Conservation (phyloP, 2,888 invertebrate genomes). For the Dexiosoma caninum region DNA sequence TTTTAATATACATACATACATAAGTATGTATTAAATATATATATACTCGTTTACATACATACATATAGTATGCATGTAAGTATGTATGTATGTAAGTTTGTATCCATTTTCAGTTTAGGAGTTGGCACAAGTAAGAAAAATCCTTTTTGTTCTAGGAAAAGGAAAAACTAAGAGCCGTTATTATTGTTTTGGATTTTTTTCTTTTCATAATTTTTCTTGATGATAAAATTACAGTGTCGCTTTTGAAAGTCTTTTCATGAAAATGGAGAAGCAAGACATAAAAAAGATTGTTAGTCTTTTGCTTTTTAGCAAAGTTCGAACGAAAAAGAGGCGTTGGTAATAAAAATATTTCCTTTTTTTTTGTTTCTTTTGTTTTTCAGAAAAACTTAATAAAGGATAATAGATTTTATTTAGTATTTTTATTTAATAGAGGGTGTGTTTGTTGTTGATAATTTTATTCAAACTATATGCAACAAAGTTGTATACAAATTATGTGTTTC, state of each 20-base stretch:
- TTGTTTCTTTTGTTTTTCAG: too few relatives aligned
- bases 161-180: constrained; percentile 8
- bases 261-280: background rate
- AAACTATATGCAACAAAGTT: background rate
- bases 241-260: background rate
- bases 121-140: background rate
- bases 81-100: too few relatives aligned
- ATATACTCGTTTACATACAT: too few relatives aligned
- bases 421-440: constrained; percentile 26
- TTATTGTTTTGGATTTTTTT: background rate
- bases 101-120: background rate
- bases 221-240: constrained; percentile 7
- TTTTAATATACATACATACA: too few relatives aligned
- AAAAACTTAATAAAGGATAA: background rate
- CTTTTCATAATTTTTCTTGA: background rate
- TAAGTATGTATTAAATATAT: too few relatives aligned
- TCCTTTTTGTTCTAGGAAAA: background rate
- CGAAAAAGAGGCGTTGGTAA: constrained; percentile 32
- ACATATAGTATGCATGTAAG: too few relatives aligned
- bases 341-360: constrained; percentile 7
- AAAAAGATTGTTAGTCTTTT: background rate
- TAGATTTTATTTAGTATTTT: background rate
- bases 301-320: background rate
- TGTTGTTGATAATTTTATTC: background rate
- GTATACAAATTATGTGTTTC: background rate